Conservation (phyloP, 1,140 invertebrate genomes). For the Phymastichus coffea region DNA sequence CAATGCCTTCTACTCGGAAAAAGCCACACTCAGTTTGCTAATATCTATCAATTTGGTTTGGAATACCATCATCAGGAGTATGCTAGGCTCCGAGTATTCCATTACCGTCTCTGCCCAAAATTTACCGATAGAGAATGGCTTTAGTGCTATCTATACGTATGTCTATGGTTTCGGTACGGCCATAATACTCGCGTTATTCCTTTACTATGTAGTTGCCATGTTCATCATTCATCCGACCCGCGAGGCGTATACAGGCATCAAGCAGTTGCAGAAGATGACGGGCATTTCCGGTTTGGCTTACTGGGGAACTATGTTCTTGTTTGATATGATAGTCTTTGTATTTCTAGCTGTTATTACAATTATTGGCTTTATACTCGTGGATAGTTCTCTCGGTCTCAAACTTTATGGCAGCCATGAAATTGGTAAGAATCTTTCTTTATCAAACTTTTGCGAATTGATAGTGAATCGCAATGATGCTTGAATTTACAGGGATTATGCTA, state of each 20-base stretch:
- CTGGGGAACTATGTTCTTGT: conserved; percentile 64
- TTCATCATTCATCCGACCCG: conserved; percentile 49
- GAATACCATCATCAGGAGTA: conserved; percentile 42
- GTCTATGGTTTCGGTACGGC: conserved; percentile 27
- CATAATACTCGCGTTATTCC: conserved; percentile 37
- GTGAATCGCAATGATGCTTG: too few relatives aligned
- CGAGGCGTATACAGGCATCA: conserved; percentile 54
- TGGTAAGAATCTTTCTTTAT: conserved; percentile 32
- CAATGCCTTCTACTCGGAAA: conserved; percentile 48
- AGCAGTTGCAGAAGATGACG: conserved; percentile 71
- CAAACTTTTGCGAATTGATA: too few relatives aligned
- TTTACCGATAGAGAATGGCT: conserved; percentile 34
- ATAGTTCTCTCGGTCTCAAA: conserved; percentile 34
- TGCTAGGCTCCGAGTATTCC: conserved; percentile 36
- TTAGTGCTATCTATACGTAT: conserved; percentile 4
- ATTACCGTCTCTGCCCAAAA: conserved; percentile 40
- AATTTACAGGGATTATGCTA: conserved; percentile 41
- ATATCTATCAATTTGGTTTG: conserved; percentile 47
- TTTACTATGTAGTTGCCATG: conserved; percentile 38
- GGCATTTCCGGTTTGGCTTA: conserved; percentile 61
- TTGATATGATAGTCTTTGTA: conserved; percentile 61
- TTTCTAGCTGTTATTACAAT: conserved; percentile 33
- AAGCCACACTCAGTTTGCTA: conserved; percentile 44
- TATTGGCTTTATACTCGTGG: conserved; percentile 33
- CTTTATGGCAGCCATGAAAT: conserved; percentile 36